A percentile compares a stretch with the other conserved stretches of the same genome.
Conservation (phyloP, 1,140 invertebrate genomes). For the Neodiprion fabricii region DNA sequence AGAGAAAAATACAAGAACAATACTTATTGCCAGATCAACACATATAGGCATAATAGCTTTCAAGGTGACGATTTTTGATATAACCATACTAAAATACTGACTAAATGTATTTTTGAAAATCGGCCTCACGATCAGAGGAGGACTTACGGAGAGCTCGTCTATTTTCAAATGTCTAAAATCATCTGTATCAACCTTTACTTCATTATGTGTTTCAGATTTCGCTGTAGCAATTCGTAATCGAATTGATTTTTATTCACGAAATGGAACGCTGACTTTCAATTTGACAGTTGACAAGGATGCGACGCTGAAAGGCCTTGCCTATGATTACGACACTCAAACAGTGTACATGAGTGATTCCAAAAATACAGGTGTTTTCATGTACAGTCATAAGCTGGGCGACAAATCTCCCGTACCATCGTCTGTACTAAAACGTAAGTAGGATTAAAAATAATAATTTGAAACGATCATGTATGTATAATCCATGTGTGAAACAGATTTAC, state of each 20-base stretch:
- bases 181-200: too few species aligned
- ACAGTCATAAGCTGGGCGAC: constrained; percentile 62
- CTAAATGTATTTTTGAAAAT: too few species aligned
- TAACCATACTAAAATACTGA: too few species aligned
- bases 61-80: too few species aligned
- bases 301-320: constrained; percentile 67
- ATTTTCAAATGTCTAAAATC: too few species aligned
- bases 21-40: too few species aligned
- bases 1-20: too few species aligned
- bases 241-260: constrained; percentile 68
- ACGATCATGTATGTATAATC: not conserved
- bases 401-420: constrained; percentile 38
- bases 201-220: constrained; percentile 66
- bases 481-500: not conserved
- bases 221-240: constrained; percentile 69
- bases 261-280: constrained; percentile 61
- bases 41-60: too few species aligned
- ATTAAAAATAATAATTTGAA: not conserved
- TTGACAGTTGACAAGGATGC: constrained; percentile 49
- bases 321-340: constrained; percentile 68
- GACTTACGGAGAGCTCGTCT: too few species aligned
- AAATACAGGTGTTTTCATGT: constrained; percentile 70
- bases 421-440: constrained; percentile 43
- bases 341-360: constrained; percentile 70
- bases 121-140: too few species aligned